Evolutionary conservation across 2,797 vertebrate species (phyloP).

Genomic region (Syndactyla subalaris): DNA sequence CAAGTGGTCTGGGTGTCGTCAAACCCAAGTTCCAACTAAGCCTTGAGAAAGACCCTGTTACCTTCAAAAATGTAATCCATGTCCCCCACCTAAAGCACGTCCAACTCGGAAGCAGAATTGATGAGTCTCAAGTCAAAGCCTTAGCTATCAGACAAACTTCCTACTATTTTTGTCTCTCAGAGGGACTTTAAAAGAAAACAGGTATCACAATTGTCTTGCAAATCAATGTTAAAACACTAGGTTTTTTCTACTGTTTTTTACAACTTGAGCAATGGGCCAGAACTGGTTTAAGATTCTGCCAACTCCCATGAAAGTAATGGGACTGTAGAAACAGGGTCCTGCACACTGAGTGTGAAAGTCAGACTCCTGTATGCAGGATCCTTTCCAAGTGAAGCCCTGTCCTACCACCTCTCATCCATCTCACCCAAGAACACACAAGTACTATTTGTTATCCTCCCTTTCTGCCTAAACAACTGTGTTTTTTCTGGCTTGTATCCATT

Average conservation of each 20-base stretch:
- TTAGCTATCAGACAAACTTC: not conserved
- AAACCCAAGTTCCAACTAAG: not conserved
- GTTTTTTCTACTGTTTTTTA: not conserved
- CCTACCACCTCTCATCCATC: slow-evolving; percentile 35
- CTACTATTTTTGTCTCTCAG: not conserved
- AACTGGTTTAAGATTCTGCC: not conserved
- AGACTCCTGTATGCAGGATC: not conserved
- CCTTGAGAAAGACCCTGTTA: not conserved
- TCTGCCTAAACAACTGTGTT: slow-evolving; percentile 64
- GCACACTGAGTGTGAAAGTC: not conserved
- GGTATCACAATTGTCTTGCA: not conserved
- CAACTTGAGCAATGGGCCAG: not conserved
- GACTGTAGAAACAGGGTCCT: not conserved
- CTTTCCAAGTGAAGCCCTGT: slow-evolving; percentile 17
- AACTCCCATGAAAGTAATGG: not conserved
- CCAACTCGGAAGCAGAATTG: not conserved
- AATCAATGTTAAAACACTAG: not conserved
- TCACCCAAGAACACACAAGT: slow-evolving; percentile 39
- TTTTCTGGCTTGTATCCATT: slow-evolving; percentile 74
- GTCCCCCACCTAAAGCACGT: not conserved
- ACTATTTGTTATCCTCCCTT: slow-evolving; percentile 47
- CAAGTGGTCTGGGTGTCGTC: not conserved
- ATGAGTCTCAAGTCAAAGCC: not conserved
- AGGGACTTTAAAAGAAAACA: not conserved
- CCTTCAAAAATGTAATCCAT: not conserved